Evolutionary conservation across 2,113 vertebrate genomes (phyloP), one percentile per base, ranked within the genome.

Genomic region (Microcebus murinus): DNA sequence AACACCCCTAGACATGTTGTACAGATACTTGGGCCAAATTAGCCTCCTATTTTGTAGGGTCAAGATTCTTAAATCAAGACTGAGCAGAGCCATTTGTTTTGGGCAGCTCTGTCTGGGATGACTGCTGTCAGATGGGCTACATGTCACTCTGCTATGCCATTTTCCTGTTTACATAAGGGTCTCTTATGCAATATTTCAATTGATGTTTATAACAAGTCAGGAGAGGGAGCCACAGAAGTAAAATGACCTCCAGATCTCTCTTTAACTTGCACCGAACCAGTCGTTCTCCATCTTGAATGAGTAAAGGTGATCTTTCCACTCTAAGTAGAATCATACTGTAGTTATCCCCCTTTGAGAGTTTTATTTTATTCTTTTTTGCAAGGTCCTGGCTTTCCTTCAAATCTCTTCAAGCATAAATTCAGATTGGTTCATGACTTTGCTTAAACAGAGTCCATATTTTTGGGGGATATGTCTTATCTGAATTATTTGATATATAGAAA

Each of bases 341-440:
- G 74, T 87, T 59, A 95, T 65, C 45, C 34, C 34, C 52, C 92
- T 90, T 90, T 80, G 80, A 76, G 70, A 92, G 80, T 84, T 96
- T 88, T 94, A 90, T 96, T 97, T 97, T 76, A 81, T 84, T 89
- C 42, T 36, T 96, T 48, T 85, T 96, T 90, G 79, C 83, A 96
- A 92, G 65, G 63, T 80, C 45, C 18, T 81, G 59, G 65, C 57
- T 97, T 97, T 90, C 80, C 45, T 90, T 96, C 85, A 96, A 82
- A 71, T 73, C 80, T 84, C 71, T 87, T 95, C 50, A 97, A 91
- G 31, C 76, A 97, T 95, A 90, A 97, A 96, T 96, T 96, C 57
- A 27, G 57, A 96, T 59, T 20, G 3, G 87, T 90, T 96, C 84
- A 92, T 45, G 61, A 36, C 76, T 92, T 87, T 92, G 87, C 90